Conservation (phyloP, 2,797 vertebrate genomes). For the Molossus molossus region DNA sequence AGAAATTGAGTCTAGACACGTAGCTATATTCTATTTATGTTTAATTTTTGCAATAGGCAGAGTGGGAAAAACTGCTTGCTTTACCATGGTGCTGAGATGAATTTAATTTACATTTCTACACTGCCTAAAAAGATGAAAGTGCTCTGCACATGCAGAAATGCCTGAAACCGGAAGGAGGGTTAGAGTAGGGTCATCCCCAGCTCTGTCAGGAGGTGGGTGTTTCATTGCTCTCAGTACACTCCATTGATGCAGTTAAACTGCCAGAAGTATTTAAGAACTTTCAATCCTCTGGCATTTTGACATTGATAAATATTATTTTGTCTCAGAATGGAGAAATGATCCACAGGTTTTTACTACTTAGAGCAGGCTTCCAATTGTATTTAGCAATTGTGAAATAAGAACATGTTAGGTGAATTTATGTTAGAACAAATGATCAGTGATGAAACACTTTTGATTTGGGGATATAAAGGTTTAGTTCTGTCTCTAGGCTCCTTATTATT, state of each 20-base stretch:
- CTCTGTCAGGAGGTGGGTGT: background rate
- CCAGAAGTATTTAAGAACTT: slow-evolving; percentile 29
- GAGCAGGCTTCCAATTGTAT: slow-evolving; percentile 54
- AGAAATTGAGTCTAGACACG: slow-evolving; percentile 1
- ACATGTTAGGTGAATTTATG: slow-evolving; percentile 74
- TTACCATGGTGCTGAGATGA: background rate
- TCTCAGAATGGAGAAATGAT: background rate
- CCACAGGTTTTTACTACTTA: background rate
- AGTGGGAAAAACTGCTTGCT: background rate
- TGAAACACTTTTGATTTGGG: slow-evolving; percentile 85
- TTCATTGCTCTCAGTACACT: background rate
- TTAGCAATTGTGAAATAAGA: slow-evolving; percentile 70
- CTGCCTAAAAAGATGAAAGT: background rate
- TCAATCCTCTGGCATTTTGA: background rate
- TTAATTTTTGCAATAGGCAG: background rate
- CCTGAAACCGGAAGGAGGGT: background rate
- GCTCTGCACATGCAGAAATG: background rate
- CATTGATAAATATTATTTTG: background rate
- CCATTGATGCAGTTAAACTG: background rate
- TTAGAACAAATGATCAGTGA: slow-evolving; percentile 79
- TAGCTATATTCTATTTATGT: slow-evolving; percentile 35
- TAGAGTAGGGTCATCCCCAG: background rate
- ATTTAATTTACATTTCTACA: slow-evolving; percentile 14
- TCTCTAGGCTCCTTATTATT: background rate
- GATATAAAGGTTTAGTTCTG: background rate